Evolutionary conservation across 2,888 invertebrate genomes (phyloP).

Genomic region (Gymnocheta viridis): DNA sequence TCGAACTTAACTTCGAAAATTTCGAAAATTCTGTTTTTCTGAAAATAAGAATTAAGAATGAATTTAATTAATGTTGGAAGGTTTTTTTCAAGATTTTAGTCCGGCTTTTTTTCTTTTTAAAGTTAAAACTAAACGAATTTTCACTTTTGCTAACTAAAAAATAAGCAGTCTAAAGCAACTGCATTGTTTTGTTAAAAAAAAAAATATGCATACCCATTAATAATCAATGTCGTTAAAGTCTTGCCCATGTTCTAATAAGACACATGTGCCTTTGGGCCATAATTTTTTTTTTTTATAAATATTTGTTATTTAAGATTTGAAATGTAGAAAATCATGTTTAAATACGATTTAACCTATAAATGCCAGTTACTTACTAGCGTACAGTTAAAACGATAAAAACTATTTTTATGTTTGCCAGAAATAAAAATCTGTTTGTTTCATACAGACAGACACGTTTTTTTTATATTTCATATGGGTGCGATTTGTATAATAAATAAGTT

Average conservation of each 20-base stretch:
- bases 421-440: neutral
- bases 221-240: neutral
- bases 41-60: neutral
- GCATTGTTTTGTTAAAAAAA: neutral
- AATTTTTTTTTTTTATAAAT: neutral
- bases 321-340: constrained; percentile 61
- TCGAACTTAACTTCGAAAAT: neutral
- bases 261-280: constrained; percentile 30
- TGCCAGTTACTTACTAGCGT: constrained; percentile 64
- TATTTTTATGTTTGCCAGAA: constrained; percentile 20
- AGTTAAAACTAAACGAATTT: neutral
- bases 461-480: constrained; percentile 34
- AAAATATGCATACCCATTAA: neutral
- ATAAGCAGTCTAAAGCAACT: neutral
- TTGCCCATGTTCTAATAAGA: constrained; percentile 14
- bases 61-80: neutral
- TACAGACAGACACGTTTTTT: neutral
- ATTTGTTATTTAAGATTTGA: constrained; percentile 27
- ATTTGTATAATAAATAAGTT: constrained; percentile 42
- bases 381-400: constrained; percentile 57
- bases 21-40: neutral
- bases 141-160: neutral
- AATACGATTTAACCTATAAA: constrained; percentile 54
- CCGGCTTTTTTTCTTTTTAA: neutral
- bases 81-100: too few relatives aligned